A percentile compares a stretch with the other conserved stretches of the same genome.
Conservation (phyloP, 2,797 vertebrate genomes). For the Enteromius unitaeniatus region DNA sequence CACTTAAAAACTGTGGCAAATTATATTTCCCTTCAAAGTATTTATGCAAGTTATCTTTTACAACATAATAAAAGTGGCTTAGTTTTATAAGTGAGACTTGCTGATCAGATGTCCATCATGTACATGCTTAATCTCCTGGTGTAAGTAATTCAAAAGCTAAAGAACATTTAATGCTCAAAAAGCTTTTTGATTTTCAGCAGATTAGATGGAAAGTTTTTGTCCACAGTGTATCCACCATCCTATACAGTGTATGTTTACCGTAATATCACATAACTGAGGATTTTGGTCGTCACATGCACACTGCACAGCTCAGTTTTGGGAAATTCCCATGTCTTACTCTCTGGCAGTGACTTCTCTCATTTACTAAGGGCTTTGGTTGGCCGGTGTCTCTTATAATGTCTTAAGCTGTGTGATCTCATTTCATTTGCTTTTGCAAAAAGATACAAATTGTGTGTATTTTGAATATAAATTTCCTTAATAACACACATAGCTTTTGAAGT, state of each 20-base stretch:
- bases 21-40: no score
- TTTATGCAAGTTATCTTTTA: no score
- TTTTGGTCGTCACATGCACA: not conserved
- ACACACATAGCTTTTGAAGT: not conserved
- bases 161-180: not conserved
- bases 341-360: not conserved
- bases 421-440: not conserved
- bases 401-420: not conserved
- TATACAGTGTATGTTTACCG: not conserved
- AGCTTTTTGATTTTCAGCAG: conserved; percentile 1
- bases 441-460: not conserved
- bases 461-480: not conserved
- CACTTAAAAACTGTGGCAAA: no score
- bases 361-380: not conserved
- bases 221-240: not conserved
- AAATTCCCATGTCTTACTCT: not conserved
- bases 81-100: not conserved
- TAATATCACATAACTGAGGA: not conserved
- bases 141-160: not conserved
- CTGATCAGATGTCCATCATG: not conserved
- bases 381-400: not conserved
- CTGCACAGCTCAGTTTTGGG: not conserved
- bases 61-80: no score
- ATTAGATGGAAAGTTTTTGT: not conserved
- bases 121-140: not conserved